Evolutionary conservation across 2,113 vertebrate species (phyloP).

Genomic region (Oryzias javanicus): DNA sequence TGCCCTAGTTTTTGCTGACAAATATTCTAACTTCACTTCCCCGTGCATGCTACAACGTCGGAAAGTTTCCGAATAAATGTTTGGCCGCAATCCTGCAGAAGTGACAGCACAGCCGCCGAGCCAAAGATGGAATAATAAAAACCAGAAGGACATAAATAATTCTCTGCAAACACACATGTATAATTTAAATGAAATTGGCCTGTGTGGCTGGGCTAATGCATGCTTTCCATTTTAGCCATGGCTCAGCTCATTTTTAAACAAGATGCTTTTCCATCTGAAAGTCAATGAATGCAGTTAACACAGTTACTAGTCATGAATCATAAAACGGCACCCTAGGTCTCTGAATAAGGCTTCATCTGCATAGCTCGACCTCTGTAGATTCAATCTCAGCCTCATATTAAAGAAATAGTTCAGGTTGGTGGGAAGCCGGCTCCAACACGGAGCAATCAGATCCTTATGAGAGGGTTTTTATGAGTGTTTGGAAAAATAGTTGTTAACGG

Average conservation of each 20-base stretch:
- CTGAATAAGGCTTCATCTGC: conserved; percentile 33
- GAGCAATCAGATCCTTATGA: no score
- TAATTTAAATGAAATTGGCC: neutral
- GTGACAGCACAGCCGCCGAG: neutral
- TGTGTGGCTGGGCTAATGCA: neutral
- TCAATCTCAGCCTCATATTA: conserved; percentile 17
- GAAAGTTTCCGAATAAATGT: conserved; percentile 26
- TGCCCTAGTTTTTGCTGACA: conserved; percentile 21
- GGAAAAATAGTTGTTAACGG: no score
- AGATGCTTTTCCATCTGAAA: conserved; percentile 43
- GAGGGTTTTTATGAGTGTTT: no score
- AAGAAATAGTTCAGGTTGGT: conserved; percentile 8
- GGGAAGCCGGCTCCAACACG: neutral
- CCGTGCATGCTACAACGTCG: conserved; percentile 16
- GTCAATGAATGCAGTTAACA: conserved; percentile 57
- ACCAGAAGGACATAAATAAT: neutral
- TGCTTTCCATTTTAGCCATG: neutral
- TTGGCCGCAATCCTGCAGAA: conserved; percentile 22
- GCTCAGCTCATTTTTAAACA: conserved; percentile 36
- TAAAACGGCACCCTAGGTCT: conserved; percentile 39
- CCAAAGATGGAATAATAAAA: neutral
- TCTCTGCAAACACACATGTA: neutral
- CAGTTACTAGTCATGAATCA: conserved; percentile 49
- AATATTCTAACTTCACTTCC: conserved; percentile 32
- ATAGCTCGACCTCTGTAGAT: conserved; percentile 35